phyloP scores from a whole-genome alignment of 1,140 invertebrate genomes.

The Drosophila takahashii region DNA sequence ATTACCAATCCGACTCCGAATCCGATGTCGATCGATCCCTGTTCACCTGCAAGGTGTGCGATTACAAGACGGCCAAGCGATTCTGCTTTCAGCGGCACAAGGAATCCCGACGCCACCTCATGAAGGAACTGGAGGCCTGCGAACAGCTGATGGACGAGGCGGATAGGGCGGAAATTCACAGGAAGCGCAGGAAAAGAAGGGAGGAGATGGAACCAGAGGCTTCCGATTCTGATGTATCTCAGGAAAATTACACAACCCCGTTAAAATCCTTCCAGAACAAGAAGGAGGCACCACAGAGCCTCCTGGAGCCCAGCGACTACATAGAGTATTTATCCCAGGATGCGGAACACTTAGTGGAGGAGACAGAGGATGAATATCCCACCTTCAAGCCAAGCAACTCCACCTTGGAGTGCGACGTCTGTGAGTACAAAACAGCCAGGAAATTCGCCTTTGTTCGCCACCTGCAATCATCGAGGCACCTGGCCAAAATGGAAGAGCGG shows the following conservation, averaged over 20 bases:
- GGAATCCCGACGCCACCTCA: neutral
- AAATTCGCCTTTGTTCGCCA: slow-evolving; percentile 39
- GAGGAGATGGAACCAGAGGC: neutral
- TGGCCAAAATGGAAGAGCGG: neutral
- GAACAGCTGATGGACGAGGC: slow-evolving; percentile 4
- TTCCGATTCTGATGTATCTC: neutral
- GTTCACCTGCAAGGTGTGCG: slow-evolving; percentile 19
- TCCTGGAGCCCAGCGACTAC: neutral
- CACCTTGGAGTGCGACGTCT: slow-evolving; percentile 21
- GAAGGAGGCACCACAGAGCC: neutral
- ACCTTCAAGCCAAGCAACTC: neutral
- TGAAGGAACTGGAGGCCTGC: slow-evolving; percentile 7
- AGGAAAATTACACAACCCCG: slow-evolving; percentile 4
- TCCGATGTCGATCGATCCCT: slow-evolving; percentile 25
- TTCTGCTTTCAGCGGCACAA: slow-evolving; percentile 33
- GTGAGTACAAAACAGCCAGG: slow-evolving; percentile 32
- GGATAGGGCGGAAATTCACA: neutral
- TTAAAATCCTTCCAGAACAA: neutral
- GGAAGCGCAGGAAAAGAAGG: neutral
- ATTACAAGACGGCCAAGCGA: slow-evolving; percentile 33
- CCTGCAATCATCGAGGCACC: slow-evolving; percentile 9
- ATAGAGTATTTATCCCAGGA: slow-evolving; percentile 1
- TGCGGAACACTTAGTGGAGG: neutral
- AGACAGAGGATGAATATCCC: neutral
- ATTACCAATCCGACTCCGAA: slow-evolving; percentile 20